These are phyloP conservation scores for Coptodon bakossiorum DNA, from an alignment of 2,113 vertebrate genomes.

Conservation along the genomic window DNA sequence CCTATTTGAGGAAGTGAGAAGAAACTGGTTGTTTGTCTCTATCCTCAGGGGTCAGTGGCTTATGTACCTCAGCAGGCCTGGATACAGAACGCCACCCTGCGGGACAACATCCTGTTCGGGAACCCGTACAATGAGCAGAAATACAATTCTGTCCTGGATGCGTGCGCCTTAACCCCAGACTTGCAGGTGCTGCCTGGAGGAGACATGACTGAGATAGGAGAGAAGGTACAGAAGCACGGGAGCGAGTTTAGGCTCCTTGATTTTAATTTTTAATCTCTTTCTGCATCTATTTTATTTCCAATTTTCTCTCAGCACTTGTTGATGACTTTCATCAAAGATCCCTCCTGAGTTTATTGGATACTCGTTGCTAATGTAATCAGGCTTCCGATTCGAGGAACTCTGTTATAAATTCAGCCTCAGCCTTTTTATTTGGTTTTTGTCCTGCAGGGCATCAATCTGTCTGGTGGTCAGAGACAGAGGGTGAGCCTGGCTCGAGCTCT, in stretches of 20 bases:
- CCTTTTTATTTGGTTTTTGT: not conserved
- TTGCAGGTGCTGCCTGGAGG: slow-evolving; percentile 87
- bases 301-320: not conserved
- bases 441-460: slow-evolving; percentile 93
- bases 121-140: slow-evolving; percentile 74
- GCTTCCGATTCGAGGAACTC: not conserved
- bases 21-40: not conserved
- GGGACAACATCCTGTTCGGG: slow-evolving; percentile 94
- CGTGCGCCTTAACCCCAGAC: slow-evolving; percentile 87
- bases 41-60: slow-evolving; percentile 85
- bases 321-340: not conserved
- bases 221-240: slow-evolving; percentile 79
- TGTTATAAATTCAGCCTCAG: not conserved
- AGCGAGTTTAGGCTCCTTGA: not conserved
- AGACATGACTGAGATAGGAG: slow-evolving; percentile 93
- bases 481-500: slow-evolving; percentile 90
- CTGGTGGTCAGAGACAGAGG: slow-evolving; percentile 90
- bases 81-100: slow-evolving; percentile 92
- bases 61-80: slow-evolving; percentile 95
- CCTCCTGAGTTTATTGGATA: not conserved
- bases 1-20: not conserved
- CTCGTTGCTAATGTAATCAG: not conserved
- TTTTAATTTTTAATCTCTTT: not conserved
- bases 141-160: slow-evolving; percentile 81
- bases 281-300: not conserved